Base-by-base conservation (phyloP, 2,113 vertebrate genomes). In the Chloebia gouldiae region DNA sequence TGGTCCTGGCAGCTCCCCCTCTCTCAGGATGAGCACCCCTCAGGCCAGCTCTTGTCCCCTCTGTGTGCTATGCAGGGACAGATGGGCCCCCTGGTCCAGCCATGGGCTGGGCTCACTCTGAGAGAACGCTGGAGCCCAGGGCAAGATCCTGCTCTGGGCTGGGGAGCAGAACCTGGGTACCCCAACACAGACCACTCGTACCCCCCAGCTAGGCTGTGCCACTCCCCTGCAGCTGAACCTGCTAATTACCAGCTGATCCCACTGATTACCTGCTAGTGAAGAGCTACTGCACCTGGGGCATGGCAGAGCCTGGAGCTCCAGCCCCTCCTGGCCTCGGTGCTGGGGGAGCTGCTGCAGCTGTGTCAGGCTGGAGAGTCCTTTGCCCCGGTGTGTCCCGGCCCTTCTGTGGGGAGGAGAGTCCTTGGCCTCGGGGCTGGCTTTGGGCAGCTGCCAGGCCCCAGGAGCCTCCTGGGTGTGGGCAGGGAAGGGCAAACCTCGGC, bases 71-170 rank as follows among this genome's bases (percentile, higher is more conserved):
- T 0, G 5, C 18, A 6, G 33, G 25, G 47, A 47, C 27, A 5
- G 30, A 1, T 1, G 49, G 28, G 37, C 49, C 28, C 56, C 31
- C 14, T 6, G 51, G 22, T 30, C 16, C 44, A 53, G 47, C 76
- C 7, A 0, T 0, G 35, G 51, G 31, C 21, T 25, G 40, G 59
- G 35, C n/a, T 91, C 2, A 0, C 40, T 35, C 31, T 0, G 0
- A 25, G 69, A 54, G 60, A 49, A 15, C 3, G 4, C 45, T 51
- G 28, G 5, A 54, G 33, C 49, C 30, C 19, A 9, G 6, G 30
- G 40, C 1, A 25, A 18, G 30, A 33, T 45, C 63, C 57, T 63
- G 51, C 24, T 35, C 31, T 0, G 5, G 53, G 17, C 6, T 1
- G 2, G 18, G 24, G 35, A 40, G 22, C 30, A 11, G 63, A n/a